These are phyloP conservation scores for Parasteatoda lunata DNA, from an alignment of 2,888 invertebrate genomes.

Conservation along the genomic window DNA sequence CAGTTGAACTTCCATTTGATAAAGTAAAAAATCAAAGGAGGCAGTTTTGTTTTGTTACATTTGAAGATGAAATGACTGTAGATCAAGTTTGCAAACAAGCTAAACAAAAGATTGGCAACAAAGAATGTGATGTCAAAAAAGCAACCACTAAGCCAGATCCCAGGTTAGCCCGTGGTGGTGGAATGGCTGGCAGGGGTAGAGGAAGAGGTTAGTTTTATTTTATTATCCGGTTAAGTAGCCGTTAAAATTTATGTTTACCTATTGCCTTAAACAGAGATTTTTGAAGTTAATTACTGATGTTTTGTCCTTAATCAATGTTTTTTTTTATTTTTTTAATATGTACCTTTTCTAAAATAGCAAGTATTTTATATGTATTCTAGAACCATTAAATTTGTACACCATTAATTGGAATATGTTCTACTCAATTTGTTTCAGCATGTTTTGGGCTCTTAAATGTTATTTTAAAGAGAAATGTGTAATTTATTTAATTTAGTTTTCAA, in stretches of 20 bases:
- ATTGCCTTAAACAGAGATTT: no score
- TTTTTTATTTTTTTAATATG: no score
- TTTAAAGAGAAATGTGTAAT: no score
- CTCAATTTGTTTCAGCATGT: no score
- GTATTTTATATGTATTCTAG: no score
- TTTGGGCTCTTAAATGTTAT: no score
- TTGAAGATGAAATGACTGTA: constrained; percentile 95
- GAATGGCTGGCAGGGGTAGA: constrained; percentile 76
- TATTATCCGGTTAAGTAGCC: background rate
- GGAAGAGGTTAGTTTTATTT: constrained; percentile 70
- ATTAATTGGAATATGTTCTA: no score
- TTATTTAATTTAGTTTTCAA: no score
- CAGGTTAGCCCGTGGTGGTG: constrained; percentile 63
- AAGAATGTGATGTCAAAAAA: constrained; percentile 96
- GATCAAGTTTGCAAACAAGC: constrained; percentile 92
- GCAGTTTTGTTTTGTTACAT: constrained; percentile 98
- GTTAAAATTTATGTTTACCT: background rate
- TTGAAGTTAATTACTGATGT: no score
- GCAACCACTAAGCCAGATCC: constrained; percentile 82
- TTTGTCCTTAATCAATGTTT: no score
- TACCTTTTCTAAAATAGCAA: no score
- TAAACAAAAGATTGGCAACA: constrained; percentile 93
- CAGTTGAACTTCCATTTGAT: constrained; percentile 94
- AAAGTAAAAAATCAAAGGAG: constrained; percentile 97
- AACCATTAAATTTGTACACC: no score